A percentile compares a stretch with the other conserved stretches of the same genome.
These are phyloP conservation scores for Epistrophe eligans DNA, from an alignment of 2,888 invertebrate species.

Conservation along the genomic window DNA sequence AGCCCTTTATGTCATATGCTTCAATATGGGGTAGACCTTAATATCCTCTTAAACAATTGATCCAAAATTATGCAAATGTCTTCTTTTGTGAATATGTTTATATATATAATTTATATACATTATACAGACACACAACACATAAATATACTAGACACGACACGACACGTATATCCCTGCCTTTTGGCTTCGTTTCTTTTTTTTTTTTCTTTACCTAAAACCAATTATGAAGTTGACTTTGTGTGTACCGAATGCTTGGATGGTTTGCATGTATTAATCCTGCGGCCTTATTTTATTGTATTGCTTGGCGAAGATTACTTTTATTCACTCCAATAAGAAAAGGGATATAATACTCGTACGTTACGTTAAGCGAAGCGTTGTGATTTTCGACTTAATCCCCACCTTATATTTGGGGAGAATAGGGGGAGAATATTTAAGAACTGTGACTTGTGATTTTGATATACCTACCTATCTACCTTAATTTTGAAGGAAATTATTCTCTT, in stretches of 20 bases:
- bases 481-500: slow-evolving; percentile 1
- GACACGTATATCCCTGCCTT: not conserved
- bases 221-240: slow-evolving; percentile 23
- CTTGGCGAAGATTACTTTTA: slow-evolving; percentile 21
- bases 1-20: not conserved
- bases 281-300: slow-evolving; percentile 24
- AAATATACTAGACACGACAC: not conserved
- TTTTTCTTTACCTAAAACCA: not conserved
- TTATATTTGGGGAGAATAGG: not conserved
- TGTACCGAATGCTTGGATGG: not conserved
- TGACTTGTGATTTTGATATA: not conserved
- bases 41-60: slow-evolving; percentile 21
- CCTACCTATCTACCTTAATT: not conserved
- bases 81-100: not conserved
- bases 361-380: not conserved
- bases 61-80: not conserved
- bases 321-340: slow-evolving; percentile 6
- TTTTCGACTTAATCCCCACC: slow-evolving; percentile 14
- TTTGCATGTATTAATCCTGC: slow-evolving; percentile 7
- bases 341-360: not conserved
- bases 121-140: not conserved
- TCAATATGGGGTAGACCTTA: not conserved
- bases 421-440: no score
- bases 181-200: not conserved
- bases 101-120: not conserved